These are phyloP conservation scores for Cryptotis parvus DNA, from an alignment of 2,113 vertebrate species.

Conservation along the genomic window DNA sequence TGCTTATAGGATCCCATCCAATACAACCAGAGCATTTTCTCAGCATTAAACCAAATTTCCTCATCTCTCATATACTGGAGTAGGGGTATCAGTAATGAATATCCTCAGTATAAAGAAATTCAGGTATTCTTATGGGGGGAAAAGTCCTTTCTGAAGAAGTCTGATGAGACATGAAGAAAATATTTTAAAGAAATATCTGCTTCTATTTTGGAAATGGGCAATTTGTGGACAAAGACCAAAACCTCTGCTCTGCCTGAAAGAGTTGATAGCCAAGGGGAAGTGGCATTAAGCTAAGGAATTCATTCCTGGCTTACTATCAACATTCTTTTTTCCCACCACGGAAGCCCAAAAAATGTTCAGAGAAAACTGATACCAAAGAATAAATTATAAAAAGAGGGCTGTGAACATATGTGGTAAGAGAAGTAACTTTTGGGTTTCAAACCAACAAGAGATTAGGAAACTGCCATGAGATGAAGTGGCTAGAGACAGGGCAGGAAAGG, in stretches of 20 bases:
- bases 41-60: constrained; percentile 73
- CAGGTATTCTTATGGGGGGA: constrained; percentile 66
- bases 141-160: constrained; percentile 54
- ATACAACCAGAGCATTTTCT: constrained; percentile 74
- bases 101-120: constrained; percentile 58
- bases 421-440: constrained; percentile 73
- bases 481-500: constrained; percentile 2
- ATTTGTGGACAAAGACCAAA: constrained; percentile 58
- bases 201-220: constrained; percentile 68
- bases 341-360: constrained; percentile 76
- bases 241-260: constrained; percentile 29
- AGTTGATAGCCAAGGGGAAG: constrained; percentile 70
- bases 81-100: constrained; percentile 73
- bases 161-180: constrained; percentile 57
- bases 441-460: constrained; percentile 73
- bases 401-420: constrained; percentile 69
- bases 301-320: constrained; percentile 66
- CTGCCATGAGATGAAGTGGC: constrained; percentile 64
- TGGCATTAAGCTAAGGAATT: constrained; percentile 63
- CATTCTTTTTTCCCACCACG: constrained; percentile 70
- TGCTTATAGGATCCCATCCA: constrained; percentile 76
- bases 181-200: constrained; percentile 42
- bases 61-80: constrained; percentile 35
- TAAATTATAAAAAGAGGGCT: constrained; percentile 74
- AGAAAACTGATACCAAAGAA: constrained; percentile 73